Evolutionary conservation across 2,797 vertebrate species (phyloP), one percentile per base, ranked within the genome.

Genomic region (Chiroxiphia lanceolata): DNA sequence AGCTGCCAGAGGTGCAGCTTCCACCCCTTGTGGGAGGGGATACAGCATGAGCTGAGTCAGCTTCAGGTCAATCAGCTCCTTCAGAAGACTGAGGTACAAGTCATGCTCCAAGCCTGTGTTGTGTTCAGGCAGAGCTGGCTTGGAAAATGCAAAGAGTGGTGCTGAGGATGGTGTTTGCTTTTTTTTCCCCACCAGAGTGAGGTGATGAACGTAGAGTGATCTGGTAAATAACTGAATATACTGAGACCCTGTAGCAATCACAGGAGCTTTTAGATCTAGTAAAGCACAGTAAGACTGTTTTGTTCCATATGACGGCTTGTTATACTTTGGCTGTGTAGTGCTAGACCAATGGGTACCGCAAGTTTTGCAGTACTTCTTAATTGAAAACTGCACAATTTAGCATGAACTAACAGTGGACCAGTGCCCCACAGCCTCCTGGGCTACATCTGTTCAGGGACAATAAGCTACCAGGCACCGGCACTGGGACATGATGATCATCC

Each of bases 281-380:
- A 33, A 70, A 75, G 23, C 42, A 25, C 18, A 51, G 10, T 60
- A 56, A 65, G 42, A 54, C 17, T 15, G 34, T 57, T 84, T 38
- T 48, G 21, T 68, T 80, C n/a, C 8, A 25, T 31, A 31, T 19
- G 45, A 22, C n/a, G 21, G 22, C n/a, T 75, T 56, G n/a, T 64
- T 78, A 23, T 25, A 13, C 36, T 78, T 90, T 38, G 76, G 23
- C 71, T 56, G 51, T 13, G n/a, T 60, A 65, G 31, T 56, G 31
- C 14, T 74, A 78, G 38, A 65, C 76, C 40, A 42, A 36, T 36
- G 15, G 47, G 51, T 91, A 83, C 50, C 45, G 53, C 44, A 25
- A 59, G 15, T 82, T 91, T 83, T 68, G 50, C 74, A 87, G 27
- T n/a, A 42, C n/a, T 53, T 83, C 44, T 84, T 67, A 63, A 50